phyloP scores from a whole-genome alignment of 2,113 vertebrate species.

The Jacana jacana region DNA sequence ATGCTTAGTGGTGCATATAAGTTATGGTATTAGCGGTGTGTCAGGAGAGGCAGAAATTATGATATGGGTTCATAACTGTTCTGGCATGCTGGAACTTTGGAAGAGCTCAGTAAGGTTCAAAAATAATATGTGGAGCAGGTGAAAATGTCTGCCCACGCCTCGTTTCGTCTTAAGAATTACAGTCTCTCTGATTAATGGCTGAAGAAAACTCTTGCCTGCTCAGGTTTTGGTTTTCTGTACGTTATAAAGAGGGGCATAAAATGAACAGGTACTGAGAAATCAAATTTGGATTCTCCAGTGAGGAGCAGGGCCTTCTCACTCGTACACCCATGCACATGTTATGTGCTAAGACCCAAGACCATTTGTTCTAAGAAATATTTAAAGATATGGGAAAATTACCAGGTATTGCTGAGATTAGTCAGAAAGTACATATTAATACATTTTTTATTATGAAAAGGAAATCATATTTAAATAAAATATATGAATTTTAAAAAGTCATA shows the following conservation, averaged over 20 bases:
- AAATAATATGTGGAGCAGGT: neutral
- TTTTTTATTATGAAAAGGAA: conserved; percentile 87
- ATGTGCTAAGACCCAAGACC: conserved; percentile 27
- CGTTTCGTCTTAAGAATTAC: neutral
- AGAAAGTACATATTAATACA: conserved; percentile 76
- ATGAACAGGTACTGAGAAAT: neutral
- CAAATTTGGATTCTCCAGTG: neutral
- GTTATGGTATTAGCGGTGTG: neutral
- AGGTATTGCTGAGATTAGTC: conserved; percentile 80
- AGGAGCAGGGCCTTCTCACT: neutral
- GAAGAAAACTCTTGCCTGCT: neutral
- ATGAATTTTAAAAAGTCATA: conserved; percentile 73
- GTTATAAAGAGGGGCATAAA: neutral
- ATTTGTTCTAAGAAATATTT: conserved; percentile 92
- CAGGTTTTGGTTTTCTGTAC: neutral
- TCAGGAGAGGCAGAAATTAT: neutral
- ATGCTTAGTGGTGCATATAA: neutral
- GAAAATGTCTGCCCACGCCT: neutral
- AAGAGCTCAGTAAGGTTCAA: neutral
- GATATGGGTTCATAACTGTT: neutral
- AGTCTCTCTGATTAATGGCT: neutral
- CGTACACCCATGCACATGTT: neutral
- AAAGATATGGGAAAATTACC: conserved; percentile 77
- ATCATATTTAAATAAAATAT: conserved; percentile 88
- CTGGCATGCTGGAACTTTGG: neutral